Percentiles rank a stretch among this genome's conserved stretches.
These are phyloP conservation scores for Iphiclides podalirius DNA, from an alignment of 2,888 invertebrate species.

Conservation along the genomic window DNA sequence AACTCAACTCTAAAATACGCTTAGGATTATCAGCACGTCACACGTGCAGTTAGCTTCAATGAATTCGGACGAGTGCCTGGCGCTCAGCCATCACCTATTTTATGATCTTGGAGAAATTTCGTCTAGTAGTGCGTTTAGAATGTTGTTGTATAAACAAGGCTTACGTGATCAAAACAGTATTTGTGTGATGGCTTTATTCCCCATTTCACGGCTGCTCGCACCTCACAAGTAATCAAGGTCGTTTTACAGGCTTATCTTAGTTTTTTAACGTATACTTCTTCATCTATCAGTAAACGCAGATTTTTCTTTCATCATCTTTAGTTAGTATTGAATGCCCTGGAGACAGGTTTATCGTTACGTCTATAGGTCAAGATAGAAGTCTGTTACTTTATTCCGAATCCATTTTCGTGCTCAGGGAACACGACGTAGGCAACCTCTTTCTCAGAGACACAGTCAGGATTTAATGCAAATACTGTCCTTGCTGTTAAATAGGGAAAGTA, in stretches of 20 bases:
- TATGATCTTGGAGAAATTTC: constrained; percentile 39
- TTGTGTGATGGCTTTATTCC: constrained; percentile 7
- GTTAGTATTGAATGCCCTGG: too few species aligned
- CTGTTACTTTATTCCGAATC: too few species aligned
- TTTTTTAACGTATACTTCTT: too few species aligned
- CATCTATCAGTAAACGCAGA: too few species aligned
- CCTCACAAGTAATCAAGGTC: too few species aligned
- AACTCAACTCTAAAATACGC: constrained; percentile 25
- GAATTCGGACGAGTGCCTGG: constrained; percentile 39
- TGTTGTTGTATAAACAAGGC: constrained; percentile 31
- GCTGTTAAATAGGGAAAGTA: neutral
- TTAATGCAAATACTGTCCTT: constrained; percentile 15
- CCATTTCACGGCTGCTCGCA: constrained; percentile 6
- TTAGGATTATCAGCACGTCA: constrained; percentile 36
- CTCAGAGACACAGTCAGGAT: too few species aligned
- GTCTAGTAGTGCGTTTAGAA: constrained; percentile 31
- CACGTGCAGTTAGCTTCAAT: constrained; percentile 34
- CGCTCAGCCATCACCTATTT: constrained; percentile 42
- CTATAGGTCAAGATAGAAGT: too few species aligned
- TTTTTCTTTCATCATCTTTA: too few species aligned
- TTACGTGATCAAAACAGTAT: constrained; percentile 19
- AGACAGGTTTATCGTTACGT: too few species aligned
- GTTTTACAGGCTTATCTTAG: too few species aligned
- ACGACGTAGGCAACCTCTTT: too few species aligned
- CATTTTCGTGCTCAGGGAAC: too few species aligned